Evolutionary conservation across 1,140 invertebrate species (phyloP).

Genomic region (Anastrepha obliqua): DNA sequence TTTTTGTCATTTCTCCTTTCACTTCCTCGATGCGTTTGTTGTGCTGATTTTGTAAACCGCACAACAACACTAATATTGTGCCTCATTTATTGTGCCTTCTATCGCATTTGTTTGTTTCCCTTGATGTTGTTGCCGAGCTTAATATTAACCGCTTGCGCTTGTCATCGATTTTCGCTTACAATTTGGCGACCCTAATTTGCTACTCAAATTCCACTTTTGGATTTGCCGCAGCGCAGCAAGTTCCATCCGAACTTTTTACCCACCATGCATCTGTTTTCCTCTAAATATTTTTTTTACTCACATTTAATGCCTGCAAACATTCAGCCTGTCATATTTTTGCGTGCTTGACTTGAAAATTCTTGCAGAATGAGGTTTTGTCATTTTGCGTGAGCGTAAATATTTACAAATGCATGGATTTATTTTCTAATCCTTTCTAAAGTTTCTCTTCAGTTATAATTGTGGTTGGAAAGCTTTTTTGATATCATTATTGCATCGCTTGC

Average conservation of each 20-base stretch:
- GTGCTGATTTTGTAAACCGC: background rate
- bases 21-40: background rate
- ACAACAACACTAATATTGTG: background rate
- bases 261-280: background rate
- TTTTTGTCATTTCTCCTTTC: background rate
- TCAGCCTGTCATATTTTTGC: background rate
- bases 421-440: background rate
- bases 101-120: background rate
- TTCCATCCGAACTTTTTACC: background rate
- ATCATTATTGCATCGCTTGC: background rate
- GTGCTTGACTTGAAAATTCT: background rate
- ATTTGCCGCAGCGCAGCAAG: conserved; percentile 9
- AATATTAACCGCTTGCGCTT: background rate
- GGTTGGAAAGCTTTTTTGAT: background rate
- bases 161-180: conserved; percentile 36
- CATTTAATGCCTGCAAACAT: background rate
- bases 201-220: conserved; percentile 28
- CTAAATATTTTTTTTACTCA: background rate
- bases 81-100: background rate
- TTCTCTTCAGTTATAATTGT: background rate
- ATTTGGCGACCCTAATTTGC: conserved; percentile 38
- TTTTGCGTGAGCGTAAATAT: conserved; percentile 21
- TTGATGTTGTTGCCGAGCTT: background rate
- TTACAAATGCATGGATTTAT: conserved; percentile 40
- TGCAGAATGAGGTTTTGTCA: background rate